phyloP scores from a whole-genome alignment of 2,888 invertebrate genomes.

The Gastrophysa polygoni region DNA sequence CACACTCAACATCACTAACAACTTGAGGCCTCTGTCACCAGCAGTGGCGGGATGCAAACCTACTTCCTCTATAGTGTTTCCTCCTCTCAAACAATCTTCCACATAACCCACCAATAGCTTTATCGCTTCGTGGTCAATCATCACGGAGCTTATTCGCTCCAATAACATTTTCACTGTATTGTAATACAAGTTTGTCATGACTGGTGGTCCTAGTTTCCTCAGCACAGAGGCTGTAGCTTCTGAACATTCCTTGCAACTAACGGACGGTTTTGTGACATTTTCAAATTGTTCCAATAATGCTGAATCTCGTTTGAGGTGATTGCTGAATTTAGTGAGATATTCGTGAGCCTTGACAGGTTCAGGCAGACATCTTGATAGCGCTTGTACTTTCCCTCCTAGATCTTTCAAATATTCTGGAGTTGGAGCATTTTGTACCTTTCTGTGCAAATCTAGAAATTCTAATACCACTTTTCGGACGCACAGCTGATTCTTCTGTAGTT shows the following conservation, averaged over 20 bases:
- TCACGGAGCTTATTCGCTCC: slow-evolving; percentile 93
- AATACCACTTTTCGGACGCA: slow-evolving; percentile 81
- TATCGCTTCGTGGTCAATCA: slow-evolving; percentile 91
- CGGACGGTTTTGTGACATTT: slow-evolving; percentile 84
- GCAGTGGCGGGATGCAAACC: slow-evolving; percentile 83
- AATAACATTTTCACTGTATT: slow-evolving; percentile 94
- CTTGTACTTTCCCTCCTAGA: slow-evolving; percentile 69
- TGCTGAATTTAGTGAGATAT: slow-evolving; percentile 82
- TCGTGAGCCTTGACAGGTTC: slow-evolving; percentile 92
- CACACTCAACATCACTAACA: slow-evolving; percentile 87
- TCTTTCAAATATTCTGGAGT: slow-evolving; percentile 75
- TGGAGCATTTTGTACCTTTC: slow-evolving; percentile 62
- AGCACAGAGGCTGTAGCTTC: slow-evolving; percentile 85
- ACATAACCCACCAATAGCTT: slow-evolving; percentile 59
- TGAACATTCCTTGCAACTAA: slow-evolving; percentile 94
- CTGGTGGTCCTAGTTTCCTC: slow-evolving; percentile 91
- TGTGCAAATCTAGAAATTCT: slow-evolving; percentile 86
- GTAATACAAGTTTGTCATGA: slow-evolving; percentile 94
- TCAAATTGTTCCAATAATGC: slow-evolving; percentile 81
- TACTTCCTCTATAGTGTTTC: slow-evolving; percentile 72
- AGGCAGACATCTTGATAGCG: slow-evolving; percentile 82
- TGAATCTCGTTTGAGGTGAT: slow-evolving; percentile 75
- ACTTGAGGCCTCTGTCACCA: slow-evolving; percentile 86
- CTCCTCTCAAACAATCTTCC: slow-evolving; percentile 77
- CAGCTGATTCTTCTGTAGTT: slow-evolving; percentile 89